Conservation (phyloP, 1,140 invertebrate species). For the Armadillidium nasatum region DNA sequence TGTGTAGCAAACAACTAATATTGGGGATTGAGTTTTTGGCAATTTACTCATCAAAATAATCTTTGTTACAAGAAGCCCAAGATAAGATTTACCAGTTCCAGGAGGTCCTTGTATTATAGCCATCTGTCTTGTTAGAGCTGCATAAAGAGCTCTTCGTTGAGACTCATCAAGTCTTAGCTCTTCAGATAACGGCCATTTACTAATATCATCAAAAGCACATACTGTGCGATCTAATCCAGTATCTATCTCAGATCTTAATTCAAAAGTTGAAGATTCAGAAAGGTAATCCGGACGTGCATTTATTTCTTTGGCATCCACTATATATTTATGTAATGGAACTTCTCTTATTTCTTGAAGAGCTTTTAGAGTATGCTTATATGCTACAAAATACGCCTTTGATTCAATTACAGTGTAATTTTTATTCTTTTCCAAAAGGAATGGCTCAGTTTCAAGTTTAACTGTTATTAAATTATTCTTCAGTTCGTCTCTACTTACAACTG, state of each 20-base stretch:
- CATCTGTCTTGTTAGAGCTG: conserved; percentile 53
- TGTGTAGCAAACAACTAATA: conserved; percentile 75
- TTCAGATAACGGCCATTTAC: conserved; percentile 23
- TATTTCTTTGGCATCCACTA: conserved; percentile 43
- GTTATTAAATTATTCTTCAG: conserved; percentile 53
- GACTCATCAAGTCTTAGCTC: conserved; percentile 47
- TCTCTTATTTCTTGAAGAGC: conserved; percentile 49
- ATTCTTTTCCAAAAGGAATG: conserved; percentile 44
- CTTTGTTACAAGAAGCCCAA: conserved; percentile 63
- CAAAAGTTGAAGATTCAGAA: conserved; percentile 24
- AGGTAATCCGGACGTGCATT: conserved; percentile 29
- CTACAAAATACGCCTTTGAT: conserved; percentile 54
- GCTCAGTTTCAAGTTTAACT: conserved; percentile 51
- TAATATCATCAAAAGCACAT: background rate
- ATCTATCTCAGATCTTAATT: conserved; percentile 27
- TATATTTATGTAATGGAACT: conserved; percentile 49
- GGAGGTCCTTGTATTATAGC: conserved; percentile 70
- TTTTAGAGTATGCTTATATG: conserved; percentile 52
- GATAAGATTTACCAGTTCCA: conserved; percentile 72
- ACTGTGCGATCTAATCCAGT: background rate
- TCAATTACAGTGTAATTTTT: conserved; percentile 49
- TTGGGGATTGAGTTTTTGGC: conserved; percentile 50
- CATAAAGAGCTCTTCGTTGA: conserved; percentile 52
- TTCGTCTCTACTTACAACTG: conserved; percentile 58
- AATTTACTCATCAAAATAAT: conserved; percentile 51